Evolutionary conservation across 2,113 vertebrate species (phyloP).

Genomic region (Cardinalis cardinalis): DNA sequence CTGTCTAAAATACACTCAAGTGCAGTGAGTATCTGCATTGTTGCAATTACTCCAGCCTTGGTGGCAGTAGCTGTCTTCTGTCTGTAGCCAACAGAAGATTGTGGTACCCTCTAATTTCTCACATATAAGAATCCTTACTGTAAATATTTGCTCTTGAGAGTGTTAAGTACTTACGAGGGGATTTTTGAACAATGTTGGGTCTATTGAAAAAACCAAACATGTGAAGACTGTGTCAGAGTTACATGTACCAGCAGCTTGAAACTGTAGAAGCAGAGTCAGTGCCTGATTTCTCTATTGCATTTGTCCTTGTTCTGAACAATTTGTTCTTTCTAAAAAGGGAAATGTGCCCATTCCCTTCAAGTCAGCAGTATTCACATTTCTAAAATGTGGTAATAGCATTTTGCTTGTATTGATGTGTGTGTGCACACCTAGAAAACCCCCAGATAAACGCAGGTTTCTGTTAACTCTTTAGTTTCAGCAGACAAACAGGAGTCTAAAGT

Average conservation of each 20-base stretch:
- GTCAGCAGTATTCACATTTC: slow-evolving; percentile 1
- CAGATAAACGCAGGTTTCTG: not conserved
- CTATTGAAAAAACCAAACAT: not conserved
- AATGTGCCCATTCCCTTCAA: slow-evolving; percentile 40
- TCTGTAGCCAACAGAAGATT: not conserved
- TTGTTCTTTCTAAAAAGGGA: slow-evolving; percentile 59
- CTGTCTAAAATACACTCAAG: not conserved
- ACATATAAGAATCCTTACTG: not conserved
- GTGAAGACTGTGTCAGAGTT: not conserved
- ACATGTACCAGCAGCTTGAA: not conserved
- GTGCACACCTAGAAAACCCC: not conserved
- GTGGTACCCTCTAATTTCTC: not conserved
- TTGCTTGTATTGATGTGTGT: not conserved
- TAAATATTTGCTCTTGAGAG: not conserved
- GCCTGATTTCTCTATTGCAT: slow-evolving; percentile 32
- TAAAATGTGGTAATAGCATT: not conserved
- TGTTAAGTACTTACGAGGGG: not conserved
- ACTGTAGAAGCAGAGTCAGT: not conserved
- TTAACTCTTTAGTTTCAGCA: slow-evolving; percentile 9
- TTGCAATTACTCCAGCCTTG: not conserved
- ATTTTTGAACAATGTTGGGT: not conserved
- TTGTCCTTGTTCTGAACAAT: slow-evolving; percentile 55
- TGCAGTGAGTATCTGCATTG: not conserved
- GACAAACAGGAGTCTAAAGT: not conserved
- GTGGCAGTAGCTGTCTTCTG: not conserved